These are phyloP conservation scores for Machaerirhynchus nigripectus DNA, from an alignment of 2,113 vertebrate genomes.

Conservation along the genomic window DNA sequence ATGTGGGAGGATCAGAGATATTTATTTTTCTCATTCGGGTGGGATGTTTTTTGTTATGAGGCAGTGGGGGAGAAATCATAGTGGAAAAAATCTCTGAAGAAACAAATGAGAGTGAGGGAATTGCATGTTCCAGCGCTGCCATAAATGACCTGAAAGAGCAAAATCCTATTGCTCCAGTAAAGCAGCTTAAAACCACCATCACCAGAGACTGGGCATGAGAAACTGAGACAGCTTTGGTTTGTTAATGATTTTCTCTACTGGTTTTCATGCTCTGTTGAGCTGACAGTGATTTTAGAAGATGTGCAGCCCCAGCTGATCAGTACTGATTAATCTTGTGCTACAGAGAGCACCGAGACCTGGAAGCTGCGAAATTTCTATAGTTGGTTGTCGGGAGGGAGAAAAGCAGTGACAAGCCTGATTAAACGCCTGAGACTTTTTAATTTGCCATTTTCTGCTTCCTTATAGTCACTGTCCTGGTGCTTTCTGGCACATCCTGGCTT, in stretches of 20 bases:
- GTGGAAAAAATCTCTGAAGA: neutral
- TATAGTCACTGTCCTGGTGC: neutral
- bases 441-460: neutral
- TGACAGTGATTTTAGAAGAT: conserved; percentile 35
- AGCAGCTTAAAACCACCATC: neutral
- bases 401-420: neutral
- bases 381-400: neutral
- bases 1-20: neutral
- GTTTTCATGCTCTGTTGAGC: conserved; percentile 40
- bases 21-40: neutral
- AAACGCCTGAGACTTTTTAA: neutral
- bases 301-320: neutral
- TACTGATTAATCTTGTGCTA: conserved; percentile 32
- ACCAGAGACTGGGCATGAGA: neutral
- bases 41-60: neutral
- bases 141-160: neutral
- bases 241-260: conserved; percentile 43
- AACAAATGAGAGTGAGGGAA: neutral
- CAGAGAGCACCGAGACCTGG: neutral
- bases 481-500: neutral
- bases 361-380: neutral
- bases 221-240: neutral
- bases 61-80: neutral
- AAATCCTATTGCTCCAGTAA: neutral
- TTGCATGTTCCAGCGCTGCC: rapidly evolving